Percentiles rank a stretch among this genome's conserved stretches.
Conservation (phyloP, 2,888 invertebrate species). For the Epistrophe eligans region DNA sequence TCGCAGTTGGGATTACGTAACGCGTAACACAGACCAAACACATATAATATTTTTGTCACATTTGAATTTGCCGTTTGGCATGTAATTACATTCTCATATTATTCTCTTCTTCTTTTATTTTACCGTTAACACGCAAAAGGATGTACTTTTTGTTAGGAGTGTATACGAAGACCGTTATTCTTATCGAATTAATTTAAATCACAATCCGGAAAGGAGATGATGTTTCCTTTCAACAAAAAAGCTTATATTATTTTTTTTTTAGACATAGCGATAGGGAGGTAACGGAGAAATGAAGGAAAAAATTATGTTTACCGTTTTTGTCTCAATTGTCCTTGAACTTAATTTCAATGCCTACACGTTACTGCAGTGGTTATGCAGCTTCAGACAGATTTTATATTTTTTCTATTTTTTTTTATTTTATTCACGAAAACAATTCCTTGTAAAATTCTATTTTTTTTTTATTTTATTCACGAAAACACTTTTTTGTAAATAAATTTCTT, state of each 20-base stretch:
- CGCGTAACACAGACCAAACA: slow-evolving; percentile 70
- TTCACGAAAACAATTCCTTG: slow-evolving; percentile 36
- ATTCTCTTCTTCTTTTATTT: slow-evolving; percentile 37
- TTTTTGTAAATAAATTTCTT: slow-evolving; percentile 17
- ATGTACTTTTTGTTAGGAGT: slow-evolving; percentile 59
- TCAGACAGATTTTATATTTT: slow-evolving; percentile 25
- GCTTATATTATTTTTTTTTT: slow-evolving; percentile 49
- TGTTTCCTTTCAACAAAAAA: slow-evolving; percentile 51
- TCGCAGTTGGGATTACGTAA: slow-evolving; percentile 70
- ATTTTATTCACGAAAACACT: slow-evolving; percentile 39
- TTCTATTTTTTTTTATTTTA: slow-evolving; percentile 23
- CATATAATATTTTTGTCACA: slow-evolving; percentile 65
- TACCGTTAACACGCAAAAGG: slow-evolving; percentile 60
- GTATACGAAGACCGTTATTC: slow-evolving; percentile 63
- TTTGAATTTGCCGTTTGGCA: slow-evolving; percentile 67
- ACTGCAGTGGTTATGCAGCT: slow-evolving; percentile 74
- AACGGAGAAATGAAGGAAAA: slow-evolving; percentile 21
- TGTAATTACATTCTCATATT: slow-evolving; percentile 43
- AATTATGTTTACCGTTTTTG: slow-evolving; percentile 67
- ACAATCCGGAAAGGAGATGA: slow-evolving; percentile 60
- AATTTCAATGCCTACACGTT: slow-evolving; percentile 69
- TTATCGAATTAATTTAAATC: slow-evolving; percentile 70
- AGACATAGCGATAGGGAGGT: neutral
- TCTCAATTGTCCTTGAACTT: slow-evolving; percentile 73
- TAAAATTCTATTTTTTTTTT: no score